Base-by-base conservation (phyloP, 2,797 vertebrate genomes). In the Hyperoplus immaculatus region DNA sequence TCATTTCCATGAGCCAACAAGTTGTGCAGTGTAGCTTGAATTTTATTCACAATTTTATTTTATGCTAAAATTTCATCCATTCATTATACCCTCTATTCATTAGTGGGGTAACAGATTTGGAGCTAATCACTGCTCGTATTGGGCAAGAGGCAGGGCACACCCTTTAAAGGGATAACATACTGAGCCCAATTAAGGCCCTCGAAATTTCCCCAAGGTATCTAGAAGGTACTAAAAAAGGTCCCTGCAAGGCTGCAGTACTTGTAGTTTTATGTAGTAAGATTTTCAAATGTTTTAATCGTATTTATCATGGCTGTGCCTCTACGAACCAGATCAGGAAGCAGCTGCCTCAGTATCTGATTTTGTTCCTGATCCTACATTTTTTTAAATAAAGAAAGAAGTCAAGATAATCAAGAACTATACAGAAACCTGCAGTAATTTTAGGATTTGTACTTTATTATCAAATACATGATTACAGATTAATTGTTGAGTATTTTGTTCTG, bases 401-500 rank as follows among this genome's bases (percentile, higher is more conserved):
- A 1, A 16, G 18, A 6, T 29, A 39, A 39, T 66, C 13, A 50
- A 16, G 21, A 45, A 4, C 9, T 43, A n/a, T 18, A 59, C 39
- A 60, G 41, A 18, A 60, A 43, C 9, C 39, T 60, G 58, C 41
- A 61, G n/a, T 47, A 29, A 21, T 12, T 11, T 29, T n/a, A 38
- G 14, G 54, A 7, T 53, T 21, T 55, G 11, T 8, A 43, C n/a
- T 51, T 5, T 61, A 14, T 15, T 39, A 56, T 15, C 11, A 1
- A 62, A 54, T 5, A 39, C 13, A 51, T 16, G 4, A 38, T 47
- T 11, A 14, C 18, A 43, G 53, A 15, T 53, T 36, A 18, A 50
- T 21, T n/a, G 9, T 42, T 42, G 18, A 10, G 18, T 80, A 70
- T 71, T 65, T 68, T 68, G 81, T 18, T 68, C 71, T 47, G 82